Percentiles rank a stretch among this genome's conserved stretches.
phyloP scores from a whole-genome alignment of 2,797 vertebrate species.

The Psittacula derbiana region DNA sequence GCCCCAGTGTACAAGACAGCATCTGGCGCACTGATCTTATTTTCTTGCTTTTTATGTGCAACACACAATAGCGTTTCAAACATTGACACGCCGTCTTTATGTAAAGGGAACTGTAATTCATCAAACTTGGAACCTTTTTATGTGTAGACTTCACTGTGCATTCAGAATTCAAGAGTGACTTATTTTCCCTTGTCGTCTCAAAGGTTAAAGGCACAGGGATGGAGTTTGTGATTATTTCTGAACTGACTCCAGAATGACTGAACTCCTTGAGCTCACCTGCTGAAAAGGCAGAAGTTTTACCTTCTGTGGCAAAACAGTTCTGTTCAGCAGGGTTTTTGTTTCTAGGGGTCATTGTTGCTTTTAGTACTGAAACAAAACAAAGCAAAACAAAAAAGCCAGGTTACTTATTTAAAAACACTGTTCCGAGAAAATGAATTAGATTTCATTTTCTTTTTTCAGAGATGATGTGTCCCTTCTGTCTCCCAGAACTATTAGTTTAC shows the following conservation, averaged over 20 bases:
- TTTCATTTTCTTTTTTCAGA: background rate
- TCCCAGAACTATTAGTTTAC: background rate
- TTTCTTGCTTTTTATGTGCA: background rate
- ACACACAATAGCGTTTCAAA: background rate
- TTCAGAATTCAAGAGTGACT: background rate
- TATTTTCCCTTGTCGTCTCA: conserved; percentile 1
- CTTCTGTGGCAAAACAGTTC: conserved; percentile 1
- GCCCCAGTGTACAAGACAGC: background rate
- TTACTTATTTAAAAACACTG: background rate
- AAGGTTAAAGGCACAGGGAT: background rate
- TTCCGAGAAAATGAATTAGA: background rate
- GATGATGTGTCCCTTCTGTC: background rate
- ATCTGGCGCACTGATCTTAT: background rate
- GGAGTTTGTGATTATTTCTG: background rate
- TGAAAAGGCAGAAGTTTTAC: background rate
- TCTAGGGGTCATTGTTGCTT: background rate
- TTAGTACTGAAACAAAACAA: background rate
- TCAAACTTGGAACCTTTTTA: background rate
- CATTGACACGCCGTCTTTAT: accelerated
- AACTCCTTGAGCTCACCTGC: background rate
- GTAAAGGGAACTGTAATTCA: background rate
- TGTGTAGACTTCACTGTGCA: background rate
- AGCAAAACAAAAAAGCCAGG: background rate
- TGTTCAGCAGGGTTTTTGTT: background rate
- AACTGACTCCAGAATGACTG: background rate